These are phyloP conservation scores for Adelphocoris suturalis DNA, from an alignment of 2,888 invertebrate genomes.

Conservation along the genomic window DNA sequence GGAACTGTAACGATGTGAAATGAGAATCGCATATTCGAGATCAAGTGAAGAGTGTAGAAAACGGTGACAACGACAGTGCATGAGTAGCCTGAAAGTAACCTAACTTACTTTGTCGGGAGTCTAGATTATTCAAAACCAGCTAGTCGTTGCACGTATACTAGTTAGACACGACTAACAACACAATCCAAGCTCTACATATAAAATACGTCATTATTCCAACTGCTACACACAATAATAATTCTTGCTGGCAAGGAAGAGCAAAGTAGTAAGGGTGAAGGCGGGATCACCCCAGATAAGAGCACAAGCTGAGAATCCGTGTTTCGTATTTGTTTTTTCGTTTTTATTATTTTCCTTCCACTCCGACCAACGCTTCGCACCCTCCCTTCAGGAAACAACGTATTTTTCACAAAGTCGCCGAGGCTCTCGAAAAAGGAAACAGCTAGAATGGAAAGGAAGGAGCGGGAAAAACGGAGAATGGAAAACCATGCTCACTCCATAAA, in stretches of 20 bases:
- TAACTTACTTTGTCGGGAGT: no score
- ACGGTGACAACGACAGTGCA: no score
- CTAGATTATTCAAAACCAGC: neutral
- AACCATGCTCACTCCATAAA: conserved; percentile 46
- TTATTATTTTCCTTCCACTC: conserved; percentile 36
- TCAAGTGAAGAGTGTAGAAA: no score
- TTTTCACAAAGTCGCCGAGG: conserved; percentile 60
- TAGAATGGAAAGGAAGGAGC: conserved; percentile 35
- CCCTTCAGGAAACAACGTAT: conserved; percentile 64
- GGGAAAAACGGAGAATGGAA: conserved; percentile 52
- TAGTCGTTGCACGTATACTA: neutral
- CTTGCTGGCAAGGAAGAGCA: neutral
- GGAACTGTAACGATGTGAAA: no score
- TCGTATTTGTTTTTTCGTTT: conserved; percentile 39
- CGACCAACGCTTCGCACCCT: conserved; percentile 42
- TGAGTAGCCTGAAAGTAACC: no score
- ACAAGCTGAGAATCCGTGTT: conserved; percentile 22
- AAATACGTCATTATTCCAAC: conserved; percentile 24
- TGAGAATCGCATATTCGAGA: no score
- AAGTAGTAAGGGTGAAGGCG: conserved; percentile 4
- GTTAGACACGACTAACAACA: neutral
- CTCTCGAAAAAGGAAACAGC: conserved; percentile 62
- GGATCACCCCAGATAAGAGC: neutral
- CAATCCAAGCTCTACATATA: neutral
- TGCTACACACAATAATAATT: conserved; percentile 2